Base-by-base conservation (phyloP, 1,140 invertebrate genomes). In the Calosoma granatense region DNA sequence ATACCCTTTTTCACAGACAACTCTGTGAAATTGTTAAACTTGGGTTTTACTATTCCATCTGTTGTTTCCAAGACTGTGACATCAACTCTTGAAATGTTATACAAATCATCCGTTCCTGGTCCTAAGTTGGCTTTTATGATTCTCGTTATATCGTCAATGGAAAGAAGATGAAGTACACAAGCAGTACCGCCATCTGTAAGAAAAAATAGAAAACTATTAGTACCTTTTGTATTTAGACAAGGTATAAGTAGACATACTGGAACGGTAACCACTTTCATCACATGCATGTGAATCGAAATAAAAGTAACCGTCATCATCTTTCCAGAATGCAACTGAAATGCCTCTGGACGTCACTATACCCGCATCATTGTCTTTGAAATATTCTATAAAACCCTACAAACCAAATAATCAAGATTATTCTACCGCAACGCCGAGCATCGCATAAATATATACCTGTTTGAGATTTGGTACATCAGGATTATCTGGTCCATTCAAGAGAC, bases 251-350 rank as follows among this genome's bases (percentile, higher is more conserved):
- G 3, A 56, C 56, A 62, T 60, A 60, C 59, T 22, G 19, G 4
- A 39, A 51, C 39, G 51, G 11, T 64, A 41, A 9, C 77, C 77
- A 60, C 73, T 71, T 20, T 74, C 70, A 60, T 78, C 71, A 43
- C 76, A 73, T 6, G 69, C 74, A 53, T 78, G 75, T 12, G 76
- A 74, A 58, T 78, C 76, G 39, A 75, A 76, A 59, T 74, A 71
- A 62, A 72, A 78, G 56, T 64, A 72, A 1, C 63, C 63, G 2
- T 70, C 68, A 6, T 72, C 69, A 11, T 67, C 63, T 51, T 65
- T 71, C 72, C 74, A 76, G 1, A 78, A 61, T 0, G 72, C 74
- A 0, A 70, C 63, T 2, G 76, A 76, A 0, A 68, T 69, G 2
- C 69, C 67, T 1, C 74, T 59, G 1, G 71, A 70, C 0, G 75